Evolutionary conservation across 2,113 vertebrate species (phyloP), one percentile per base, ranked within the genome.

Genomic region (Vulpes ferrilata): DNA sequence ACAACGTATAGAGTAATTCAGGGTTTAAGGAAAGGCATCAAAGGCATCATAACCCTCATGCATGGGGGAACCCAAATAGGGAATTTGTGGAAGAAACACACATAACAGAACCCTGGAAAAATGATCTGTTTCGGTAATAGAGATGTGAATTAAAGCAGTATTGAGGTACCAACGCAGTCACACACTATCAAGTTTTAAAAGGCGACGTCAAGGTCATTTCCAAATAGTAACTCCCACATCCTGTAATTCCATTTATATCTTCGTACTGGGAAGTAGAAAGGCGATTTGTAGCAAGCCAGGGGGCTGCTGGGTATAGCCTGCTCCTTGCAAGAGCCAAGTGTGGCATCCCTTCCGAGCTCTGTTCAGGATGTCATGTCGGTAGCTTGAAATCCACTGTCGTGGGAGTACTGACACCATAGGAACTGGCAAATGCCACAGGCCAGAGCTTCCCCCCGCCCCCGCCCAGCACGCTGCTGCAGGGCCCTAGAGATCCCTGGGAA

Each of bases 61-160:
- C 43, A 8, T 90, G 17, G 64, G 69, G 71, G 43, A 88, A 53
- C 0, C 5, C 1, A 30, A 62, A 15, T 23, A 53, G 79, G 43
- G 91, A 79, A 82, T 71, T 32, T 78, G 16, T 27, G 82, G 87
- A 90, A 88, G 38, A 71, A 60, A 95, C 43, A 93, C 27, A 53
- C 17, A 55, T 12, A 64, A 55, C 11, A 30, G 32, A 69, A 57
- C 38, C 19, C 2, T 25, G 32, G 48, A 80, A 51, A 82, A 60
- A 74, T 23, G 48, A 43, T 16, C 62, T 7, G 19, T 69, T 79
- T 88, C 55, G 43, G 20, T 38, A 83, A 95, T n/a, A 83, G 69
- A 69, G 23, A 27, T n/a, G 38, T 15, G 65, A 74, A 62, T 10
- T 4, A 67, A 53, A 78, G 16, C 1, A 19, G 51, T 43, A 51